Percentiles rank a stretch among this genome's conserved stretches.
phyloP scores from a whole-genome alignment of 1,140 invertebrate genomes.

The Dendrolimus kikuchii region DNA sequence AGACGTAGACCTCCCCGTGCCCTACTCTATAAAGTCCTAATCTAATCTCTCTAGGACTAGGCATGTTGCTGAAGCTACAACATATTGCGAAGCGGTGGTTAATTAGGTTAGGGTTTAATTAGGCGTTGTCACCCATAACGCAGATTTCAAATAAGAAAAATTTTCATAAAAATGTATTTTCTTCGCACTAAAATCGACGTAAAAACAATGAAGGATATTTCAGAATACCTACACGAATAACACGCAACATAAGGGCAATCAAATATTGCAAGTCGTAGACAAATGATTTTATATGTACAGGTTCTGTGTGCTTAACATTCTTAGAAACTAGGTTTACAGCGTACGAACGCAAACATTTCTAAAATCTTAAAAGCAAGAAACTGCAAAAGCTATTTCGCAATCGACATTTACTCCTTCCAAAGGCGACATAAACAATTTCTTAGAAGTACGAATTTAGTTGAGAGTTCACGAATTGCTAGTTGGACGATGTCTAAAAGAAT shows the following conservation, averaged over 20 bases:
- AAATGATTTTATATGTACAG: slow-evolving; percentile 6
- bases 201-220: too few species aligned
- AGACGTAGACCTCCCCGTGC: too few species aligned
- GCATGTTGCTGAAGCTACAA: too few species aligned
- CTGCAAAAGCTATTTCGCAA: slow-evolving; percentile 42
- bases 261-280: slow-evolving; percentile 11
- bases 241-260: slow-evolving; percentile 5
- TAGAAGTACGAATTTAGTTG: slow-evolving; percentile 41
- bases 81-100: too few species aligned
- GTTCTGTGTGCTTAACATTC: slow-evolving; percentile 24
- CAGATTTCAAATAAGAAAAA: too few species aligned
- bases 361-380: slow-evolving; percentile 48
- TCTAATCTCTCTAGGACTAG: too few species aligned
- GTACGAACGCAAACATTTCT: slow-evolving; percentile 54
- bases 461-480: slow-evolving; percentile 16
- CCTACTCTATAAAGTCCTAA: too few species aligned
- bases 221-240: too few species aligned
- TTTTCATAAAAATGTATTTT: too few species aligned
- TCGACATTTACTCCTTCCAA: slow-evolving; percentile 45
- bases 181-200: too few species aligned
- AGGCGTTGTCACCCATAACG: too few species aligned
- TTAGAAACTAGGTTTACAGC: slow-evolving; percentile 59
- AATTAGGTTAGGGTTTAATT: too few species aligned
- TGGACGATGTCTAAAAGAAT: slow-evolving; percentile 11
- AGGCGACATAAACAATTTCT: slow-evolving; percentile 47